Evolutionary conservation across 2,113 vertebrate genomes (phyloP).

Genomic region (Fulmarus glacialis): DNA sequence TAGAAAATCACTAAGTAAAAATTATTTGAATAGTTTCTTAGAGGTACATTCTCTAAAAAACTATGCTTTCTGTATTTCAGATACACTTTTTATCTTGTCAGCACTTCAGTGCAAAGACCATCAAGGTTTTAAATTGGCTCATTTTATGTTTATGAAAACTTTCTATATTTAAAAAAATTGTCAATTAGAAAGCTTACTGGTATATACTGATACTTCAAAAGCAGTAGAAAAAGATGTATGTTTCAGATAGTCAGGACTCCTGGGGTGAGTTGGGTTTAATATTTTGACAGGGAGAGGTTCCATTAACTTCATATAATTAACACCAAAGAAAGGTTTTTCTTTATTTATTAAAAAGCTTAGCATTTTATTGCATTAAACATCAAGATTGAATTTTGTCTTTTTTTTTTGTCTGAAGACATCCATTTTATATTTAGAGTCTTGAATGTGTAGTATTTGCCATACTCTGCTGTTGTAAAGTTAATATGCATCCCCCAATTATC

Average conservation of each 20-base stretch:
- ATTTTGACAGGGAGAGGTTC: conserved; percentile 23
- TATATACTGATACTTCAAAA: conserved; percentile 40
- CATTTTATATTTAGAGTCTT: neutral
- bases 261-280: neutral
- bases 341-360: neutral
- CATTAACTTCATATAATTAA: conserved; percentile 23
- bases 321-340: neutral
- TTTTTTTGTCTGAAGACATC: neutral
- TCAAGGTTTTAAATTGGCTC: conserved; percentile 31
- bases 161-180: neutral
- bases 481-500: neutral
- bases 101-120: conserved; percentile 9
- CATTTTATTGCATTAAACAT: neutral
- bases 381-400: neutral
- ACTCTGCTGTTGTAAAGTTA: neutral
- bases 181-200: conserved; percentile 31
- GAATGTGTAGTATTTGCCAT: neutral
- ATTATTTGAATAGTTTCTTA: neutral
- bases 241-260: conserved; percentile 23
- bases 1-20: neutral
- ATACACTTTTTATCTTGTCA: conserved; percentile 25
- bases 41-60: neutral
- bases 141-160: conserved; percentile 51
- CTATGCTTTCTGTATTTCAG: neutral
- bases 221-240: neutral